Base-by-base conservation (phyloP, 1,140 invertebrate species). In the Diachasma alloeum region DNA sequence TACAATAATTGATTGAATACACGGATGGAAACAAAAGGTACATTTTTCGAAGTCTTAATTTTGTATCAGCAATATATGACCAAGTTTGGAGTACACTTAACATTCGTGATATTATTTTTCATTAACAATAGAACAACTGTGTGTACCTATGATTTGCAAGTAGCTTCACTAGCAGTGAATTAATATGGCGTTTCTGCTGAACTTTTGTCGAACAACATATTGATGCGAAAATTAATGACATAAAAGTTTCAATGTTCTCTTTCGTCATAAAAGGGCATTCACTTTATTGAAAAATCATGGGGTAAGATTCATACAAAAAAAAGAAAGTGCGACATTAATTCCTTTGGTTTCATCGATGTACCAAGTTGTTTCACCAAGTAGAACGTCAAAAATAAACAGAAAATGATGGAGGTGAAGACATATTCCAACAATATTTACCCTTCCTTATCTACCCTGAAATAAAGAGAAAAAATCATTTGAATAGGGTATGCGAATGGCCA, bases 371-470 rank as follows among this genome's bases (percentile, higher is more conserved):
- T 31, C 36, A 46, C 67, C 81, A 80, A 68, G 75, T 83, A 79
- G 83, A 82, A 79, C 82, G 87, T 87, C 87, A 84, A 83, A 85
- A 73, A 81, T 85, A 85, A 85, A 84, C 83, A 86, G 4, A 19
- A 53, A 87, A 87, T 83, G 87, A 86, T 84, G 83, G 80, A 85
- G 82, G 79, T 48, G 44, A 78, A 77, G 78, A 81, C 75, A 77
- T 82, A 66, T 48, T 83, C 79, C 82, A 84, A 87, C 77, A 79
- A 69, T 71, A 59, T 72, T 86, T 86, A 87, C 71, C 88, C 86
- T 80, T 88, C 85, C 78, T 88, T 87, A 53, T 87, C 87, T 78
- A 88, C 85, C 74, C 88, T 88, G 76, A 68, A 88, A 88, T 67
- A 39, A 66, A 74, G 26, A 63, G 53, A 72, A 76, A 56, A 76